A percentile compares a stretch with the other conserved stretches of the same genome.
phyloP scores from a whole-genome alignment of 2,113 vertebrate species.

The Rallus limicola region DNA sequence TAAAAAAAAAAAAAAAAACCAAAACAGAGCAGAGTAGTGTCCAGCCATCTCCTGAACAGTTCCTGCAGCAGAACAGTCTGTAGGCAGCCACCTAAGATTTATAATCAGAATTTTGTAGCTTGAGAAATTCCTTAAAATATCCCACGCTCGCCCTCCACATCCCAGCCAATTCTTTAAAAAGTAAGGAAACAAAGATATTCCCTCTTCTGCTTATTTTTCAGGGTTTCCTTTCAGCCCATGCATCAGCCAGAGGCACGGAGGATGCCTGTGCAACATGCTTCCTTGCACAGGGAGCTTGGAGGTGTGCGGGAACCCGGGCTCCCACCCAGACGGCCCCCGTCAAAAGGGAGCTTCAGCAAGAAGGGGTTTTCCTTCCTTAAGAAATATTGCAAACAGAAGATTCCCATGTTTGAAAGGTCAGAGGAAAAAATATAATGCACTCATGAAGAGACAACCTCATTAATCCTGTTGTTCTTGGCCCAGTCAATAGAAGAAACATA shows the following conservation, averaged over 20 bases:
- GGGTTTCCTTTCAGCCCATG: background rate
- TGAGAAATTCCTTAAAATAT: constrained; percentile 4
- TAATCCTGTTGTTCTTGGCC: constrained; percentile 76
- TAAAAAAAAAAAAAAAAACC: background rate
- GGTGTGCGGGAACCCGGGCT: background rate
- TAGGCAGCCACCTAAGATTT: background rate
- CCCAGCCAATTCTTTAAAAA: background rate
- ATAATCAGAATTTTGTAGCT: background rate
- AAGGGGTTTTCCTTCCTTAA: constrained; percentile 45
- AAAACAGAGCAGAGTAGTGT: background rate
- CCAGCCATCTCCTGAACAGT: background rate
- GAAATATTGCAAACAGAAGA: constrained; percentile 61
- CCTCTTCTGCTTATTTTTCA: background rate
- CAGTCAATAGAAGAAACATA: constrained; percentile 75
- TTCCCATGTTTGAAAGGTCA: constrained; percentile 74
- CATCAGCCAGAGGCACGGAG: accelerated
- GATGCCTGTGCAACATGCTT: accelerated
- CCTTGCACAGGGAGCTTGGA: background rate
- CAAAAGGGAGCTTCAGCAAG: background rate
- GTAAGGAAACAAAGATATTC: background rate
- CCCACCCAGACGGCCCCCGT: background rate
- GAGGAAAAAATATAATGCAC: constrained; percentile 70
- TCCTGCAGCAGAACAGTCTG: background rate
- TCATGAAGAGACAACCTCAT: constrained; percentile 72
- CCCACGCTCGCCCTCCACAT: too few relatives aligned